phyloP scores from a whole-genome alignment of 1,140 invertebrate species.

The Zaprionus gabonicus region DNA sequence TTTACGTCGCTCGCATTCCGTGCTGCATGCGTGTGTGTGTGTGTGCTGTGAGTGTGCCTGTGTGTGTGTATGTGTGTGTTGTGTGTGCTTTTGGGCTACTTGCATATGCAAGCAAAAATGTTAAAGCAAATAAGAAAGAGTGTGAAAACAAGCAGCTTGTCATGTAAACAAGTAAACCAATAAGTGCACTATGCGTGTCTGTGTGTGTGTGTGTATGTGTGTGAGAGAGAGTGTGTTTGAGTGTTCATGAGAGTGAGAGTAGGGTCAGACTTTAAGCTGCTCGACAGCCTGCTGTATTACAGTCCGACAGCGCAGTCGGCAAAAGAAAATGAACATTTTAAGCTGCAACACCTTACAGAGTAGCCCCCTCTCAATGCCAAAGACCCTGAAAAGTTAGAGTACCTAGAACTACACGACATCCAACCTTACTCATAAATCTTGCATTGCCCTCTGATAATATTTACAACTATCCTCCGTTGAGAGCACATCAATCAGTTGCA shows the following conservation, averaged over 20 bases:
- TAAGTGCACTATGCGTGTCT: conserved; percentile 29
- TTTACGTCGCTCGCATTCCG: conserved; percentile 13
- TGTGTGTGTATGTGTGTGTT: conserved; percentile 23
- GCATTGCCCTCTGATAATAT: too few species aligned
- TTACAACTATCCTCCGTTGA: too few species aligned
- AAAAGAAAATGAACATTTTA: neutral
- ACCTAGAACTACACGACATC: too few species aligned
- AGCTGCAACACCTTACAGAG: neutral
- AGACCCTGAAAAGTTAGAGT: neutral
- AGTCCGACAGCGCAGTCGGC: neutral
- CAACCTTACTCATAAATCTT: too few species aligned
- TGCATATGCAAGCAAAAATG: conserved; percentile 82
- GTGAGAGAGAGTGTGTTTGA: neutral
- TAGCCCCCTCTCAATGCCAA: too few species aligned
- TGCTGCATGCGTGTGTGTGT: conserved; percentile 6
- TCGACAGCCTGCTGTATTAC: neutral
- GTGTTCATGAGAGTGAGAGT: neutral
- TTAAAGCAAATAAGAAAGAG: conserved; percentile 82
- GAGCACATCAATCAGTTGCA: too few species aligned
- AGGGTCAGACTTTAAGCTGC: conserved; percentile 31
- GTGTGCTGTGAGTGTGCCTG: neutral
- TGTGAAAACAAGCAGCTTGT: conserved; percentile 82
- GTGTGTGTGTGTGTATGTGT: conserved; percentile 14
- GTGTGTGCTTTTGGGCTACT: conserved; percentile 58
- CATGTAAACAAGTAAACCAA: conserved; percentile 82